These are phyloP conservation scores for Mungos mungo DNA, from an alignment of 2,113 vertebrate genomes.

Conservation along the genomic window DNA sequence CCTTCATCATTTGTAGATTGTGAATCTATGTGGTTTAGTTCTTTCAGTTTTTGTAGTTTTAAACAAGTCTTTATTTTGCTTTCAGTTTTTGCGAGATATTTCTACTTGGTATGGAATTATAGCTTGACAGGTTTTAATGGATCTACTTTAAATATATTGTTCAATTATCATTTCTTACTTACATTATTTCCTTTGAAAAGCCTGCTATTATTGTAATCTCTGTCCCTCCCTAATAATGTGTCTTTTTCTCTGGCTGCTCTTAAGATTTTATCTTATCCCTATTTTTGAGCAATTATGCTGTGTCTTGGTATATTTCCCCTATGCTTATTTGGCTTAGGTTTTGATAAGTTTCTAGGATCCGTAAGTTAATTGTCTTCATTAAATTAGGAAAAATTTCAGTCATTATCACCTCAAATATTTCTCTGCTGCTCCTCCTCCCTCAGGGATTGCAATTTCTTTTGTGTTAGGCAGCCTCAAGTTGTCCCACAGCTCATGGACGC, in stretches of 20 bases:
- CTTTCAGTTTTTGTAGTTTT: neutral
- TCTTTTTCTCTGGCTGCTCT: neutral
- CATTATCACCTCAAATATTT: neutral
- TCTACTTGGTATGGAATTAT: neutral
- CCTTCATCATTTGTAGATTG: neutral
- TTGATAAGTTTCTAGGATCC: neutral
- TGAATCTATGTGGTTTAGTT: neutral
- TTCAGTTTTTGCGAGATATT: neutral
- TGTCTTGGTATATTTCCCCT: neutral
- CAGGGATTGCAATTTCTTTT: neutral
- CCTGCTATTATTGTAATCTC: neutral
- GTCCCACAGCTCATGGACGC: rapidly evolving
- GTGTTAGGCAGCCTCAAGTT: neutral
- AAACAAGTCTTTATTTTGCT: neutral
- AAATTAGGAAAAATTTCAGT: neutral
- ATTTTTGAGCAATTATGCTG: neutral
- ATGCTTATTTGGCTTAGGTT: neutral
- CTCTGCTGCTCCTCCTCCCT: neutral
- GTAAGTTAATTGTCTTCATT: neutral
- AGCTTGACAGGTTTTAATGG: neutral
- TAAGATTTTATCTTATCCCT: neutral
- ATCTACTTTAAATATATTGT: neutral
- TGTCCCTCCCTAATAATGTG: neutral
- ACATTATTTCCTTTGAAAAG: neutral
- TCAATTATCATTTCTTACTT: neutral